These are phyloP conservation scores for Pocota personata DNA, from an alignment of 2,888 invertebrate species.

Conservation along the genomic window DNA sequence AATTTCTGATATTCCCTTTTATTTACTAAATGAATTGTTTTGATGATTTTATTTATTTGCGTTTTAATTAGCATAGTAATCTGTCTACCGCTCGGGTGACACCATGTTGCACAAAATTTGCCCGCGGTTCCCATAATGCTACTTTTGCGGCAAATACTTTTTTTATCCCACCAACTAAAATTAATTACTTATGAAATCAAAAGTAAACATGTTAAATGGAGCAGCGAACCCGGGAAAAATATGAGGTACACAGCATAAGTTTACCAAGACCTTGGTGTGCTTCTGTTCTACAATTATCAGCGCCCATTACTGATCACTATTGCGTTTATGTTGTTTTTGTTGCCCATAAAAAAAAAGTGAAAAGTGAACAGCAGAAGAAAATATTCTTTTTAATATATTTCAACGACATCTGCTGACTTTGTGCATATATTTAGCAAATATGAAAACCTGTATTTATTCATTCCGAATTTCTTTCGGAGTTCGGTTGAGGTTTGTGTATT, in stretches of 20 bases:
- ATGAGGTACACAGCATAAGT: not conserved
- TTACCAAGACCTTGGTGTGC: not conserved
- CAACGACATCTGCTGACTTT: not conserved
- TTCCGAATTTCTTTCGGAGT: not conserved
- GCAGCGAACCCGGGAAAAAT: not conserved
- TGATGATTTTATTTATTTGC: constrained; percentile 2
- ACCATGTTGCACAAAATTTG: constrained; percentile 5
- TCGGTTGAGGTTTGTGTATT: not conserved
- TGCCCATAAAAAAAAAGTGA: not conserved
- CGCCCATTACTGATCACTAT: no score
- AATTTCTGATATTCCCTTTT: constrained; percentile 21
- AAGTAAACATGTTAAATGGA: not conserved
- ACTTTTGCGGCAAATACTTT: not conserved
- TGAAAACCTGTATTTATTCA: no score
- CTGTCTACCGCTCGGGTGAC: constrained; percentile 24
- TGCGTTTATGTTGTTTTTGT: not conserved
- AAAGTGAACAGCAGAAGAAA: not conserved
- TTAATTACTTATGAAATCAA: constrained; percentile 32
- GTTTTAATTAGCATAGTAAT: constrained; percentile 3
- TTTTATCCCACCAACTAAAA: constrained; percentile 3
- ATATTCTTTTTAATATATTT: no score
- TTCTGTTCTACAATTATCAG: not conserved
- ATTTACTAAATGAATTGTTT: constrained; percentile 21
- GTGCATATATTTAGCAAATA: not conserved
- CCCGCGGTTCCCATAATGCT: constrained; percentile 22